Evolutionary conservation across 2,797 vertebrate genomes (phyloP).

Genomic region (Poliocrania exsul): DNA sequence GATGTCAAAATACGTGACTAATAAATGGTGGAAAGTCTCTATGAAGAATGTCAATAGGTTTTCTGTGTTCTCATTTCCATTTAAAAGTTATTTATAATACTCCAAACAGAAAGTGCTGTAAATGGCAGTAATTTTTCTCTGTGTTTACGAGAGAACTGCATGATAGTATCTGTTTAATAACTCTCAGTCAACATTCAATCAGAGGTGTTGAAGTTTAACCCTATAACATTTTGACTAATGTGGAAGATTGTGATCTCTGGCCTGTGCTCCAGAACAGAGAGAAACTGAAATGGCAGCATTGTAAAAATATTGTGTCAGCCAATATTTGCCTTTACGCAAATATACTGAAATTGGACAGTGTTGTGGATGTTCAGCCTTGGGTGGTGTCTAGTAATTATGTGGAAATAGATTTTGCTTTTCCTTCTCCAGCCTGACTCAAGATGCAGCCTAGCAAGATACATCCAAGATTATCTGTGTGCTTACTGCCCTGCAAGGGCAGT

Average conservation of each 20-base stretch:
- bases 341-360: not conserved
- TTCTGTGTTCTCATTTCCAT: not conserved
- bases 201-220: slow-evolving; percentile 1
- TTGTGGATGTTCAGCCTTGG: not conserved
- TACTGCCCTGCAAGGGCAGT: not conserved
- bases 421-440: not conserved
- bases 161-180: not conserved
- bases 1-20: not conserved
- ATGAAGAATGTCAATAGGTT: not conserved
- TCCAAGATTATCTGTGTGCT: not conserved
- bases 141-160: not conserved
- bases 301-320: not conserved
- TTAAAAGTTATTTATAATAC: not conserved
- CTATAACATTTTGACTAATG: not conserved
- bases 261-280: not conserved
- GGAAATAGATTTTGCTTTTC: not conserved
- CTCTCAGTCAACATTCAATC: not conserved
- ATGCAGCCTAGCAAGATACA: not conserved
- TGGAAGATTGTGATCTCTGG: not conserved
- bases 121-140: not conserved
- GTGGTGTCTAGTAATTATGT: not conserved
- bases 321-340: not conserved
- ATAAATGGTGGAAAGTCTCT: not conserved
- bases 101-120: not conserved
- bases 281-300: not conserved